These are phyloP conservation scores for Metacarcinus magister DNA, from an alignment of 2,888 invertebrate genomes.

Conservation along the genomic window DNA sequence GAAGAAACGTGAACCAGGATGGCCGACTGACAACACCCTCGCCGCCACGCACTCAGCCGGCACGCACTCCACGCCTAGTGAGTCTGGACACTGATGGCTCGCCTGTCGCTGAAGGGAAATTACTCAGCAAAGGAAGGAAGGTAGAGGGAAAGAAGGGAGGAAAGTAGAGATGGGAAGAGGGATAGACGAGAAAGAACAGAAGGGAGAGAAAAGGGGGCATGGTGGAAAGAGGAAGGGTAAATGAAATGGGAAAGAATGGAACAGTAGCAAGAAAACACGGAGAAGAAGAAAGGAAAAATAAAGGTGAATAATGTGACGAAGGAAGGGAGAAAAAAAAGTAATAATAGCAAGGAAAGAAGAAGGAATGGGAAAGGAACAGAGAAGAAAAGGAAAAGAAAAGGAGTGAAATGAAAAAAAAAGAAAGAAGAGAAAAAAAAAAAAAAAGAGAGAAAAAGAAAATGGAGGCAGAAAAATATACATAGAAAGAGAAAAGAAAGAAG, in stretches of 20 bases:
- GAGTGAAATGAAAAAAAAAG: not conserved
- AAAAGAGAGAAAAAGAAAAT: not conserved
- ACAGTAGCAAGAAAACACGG: not conserved
- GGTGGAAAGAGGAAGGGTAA: not conserved
- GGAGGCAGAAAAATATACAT: not conserved
- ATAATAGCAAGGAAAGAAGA: not conserved
- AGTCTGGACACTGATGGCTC: not conserved
- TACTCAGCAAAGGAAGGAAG: not conserved
- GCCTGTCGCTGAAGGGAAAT: not conserved
- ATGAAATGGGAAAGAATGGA: not conserved
- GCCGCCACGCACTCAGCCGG: not conserved
- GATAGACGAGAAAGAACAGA: not conserved
- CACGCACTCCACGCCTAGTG: not conserved
- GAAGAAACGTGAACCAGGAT: not conserved
- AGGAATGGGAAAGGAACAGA: not conserved
- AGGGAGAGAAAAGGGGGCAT: not conserved
- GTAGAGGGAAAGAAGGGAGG: not conserved
- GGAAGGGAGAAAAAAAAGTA: not conserved
- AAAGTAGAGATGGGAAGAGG: not conserved
- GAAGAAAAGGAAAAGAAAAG: not conserved
- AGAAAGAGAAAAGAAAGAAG: not conserved
- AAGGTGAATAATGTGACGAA: not conserved
- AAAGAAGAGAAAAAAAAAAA: not conserved
- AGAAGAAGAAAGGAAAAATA: not conserved
- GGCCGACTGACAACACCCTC: not conserved